Evolutionary conservation across 2,888 invertebrate genomes (phyloP).

Genomic region (Amphipoea oculea): DNA sequence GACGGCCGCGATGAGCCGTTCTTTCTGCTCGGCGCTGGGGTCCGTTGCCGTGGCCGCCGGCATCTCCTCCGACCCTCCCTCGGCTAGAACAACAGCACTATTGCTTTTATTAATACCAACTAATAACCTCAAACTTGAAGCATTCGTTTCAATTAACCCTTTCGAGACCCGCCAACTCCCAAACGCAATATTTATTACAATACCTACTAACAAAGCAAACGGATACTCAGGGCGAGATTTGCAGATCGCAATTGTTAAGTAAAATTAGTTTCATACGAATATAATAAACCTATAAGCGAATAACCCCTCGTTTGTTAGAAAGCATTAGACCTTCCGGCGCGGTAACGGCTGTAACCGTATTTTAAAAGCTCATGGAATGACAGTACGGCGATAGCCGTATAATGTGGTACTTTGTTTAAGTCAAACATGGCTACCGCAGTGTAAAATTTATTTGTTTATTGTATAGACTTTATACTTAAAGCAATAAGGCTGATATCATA

Average conservation of each 20-base stretch:
- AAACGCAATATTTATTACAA: neutral
- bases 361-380: no score
- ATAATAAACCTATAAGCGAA: no score
- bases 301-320: no score
- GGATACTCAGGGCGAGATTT: neutral
- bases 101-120: slow-evolving; percentile 52
- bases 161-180: neutral
- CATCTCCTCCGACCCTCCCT: slow-evolving; percentile 84
- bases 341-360: no score
- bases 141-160: slow-evolving; percentile 5
- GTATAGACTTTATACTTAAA: no score
- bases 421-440: no score
- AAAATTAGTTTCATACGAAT: neutral
- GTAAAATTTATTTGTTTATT: no score
- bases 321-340: no score
- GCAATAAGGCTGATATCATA: no score
- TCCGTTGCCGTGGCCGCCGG: slow-evolving; percentile 80
- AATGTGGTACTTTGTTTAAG: no score
- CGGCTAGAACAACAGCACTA: slow-evolving; percentile 72
- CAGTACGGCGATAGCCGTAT: no score
- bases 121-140: neutral
- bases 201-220: neutral
- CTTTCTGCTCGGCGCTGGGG: slow-evolving; percentile 92
- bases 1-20: slow-evolving; percentile 94
- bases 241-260: neutral